Evolutionary conservation across 2,797 vertebrate genomes (phyloP).

Genomic region (Epinephelus malabaricus): DNA sequence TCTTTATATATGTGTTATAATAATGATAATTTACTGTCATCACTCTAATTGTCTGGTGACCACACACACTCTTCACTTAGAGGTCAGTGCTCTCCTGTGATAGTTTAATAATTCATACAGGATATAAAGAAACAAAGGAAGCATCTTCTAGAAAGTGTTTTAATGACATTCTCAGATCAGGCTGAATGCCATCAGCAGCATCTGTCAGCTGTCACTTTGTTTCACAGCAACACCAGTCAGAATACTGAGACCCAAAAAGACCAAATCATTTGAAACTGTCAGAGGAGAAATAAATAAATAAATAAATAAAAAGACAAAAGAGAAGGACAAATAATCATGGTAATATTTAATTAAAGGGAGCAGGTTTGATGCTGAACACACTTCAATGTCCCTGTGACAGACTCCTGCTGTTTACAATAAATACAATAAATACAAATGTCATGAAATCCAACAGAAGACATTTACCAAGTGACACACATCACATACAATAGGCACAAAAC

Average conservation of each 20-base stretch:
- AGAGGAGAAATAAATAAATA: neutral
- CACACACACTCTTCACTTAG: too few relatives aligned
- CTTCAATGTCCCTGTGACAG: neutral
- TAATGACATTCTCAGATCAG: neutral
- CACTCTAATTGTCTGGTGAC: too few relatives aligned
- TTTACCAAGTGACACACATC: neutral
- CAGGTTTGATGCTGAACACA: too few relatives aligned
- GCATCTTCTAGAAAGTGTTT: neutral
- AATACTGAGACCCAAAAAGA: neutral
- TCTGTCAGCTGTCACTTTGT: constrained; percentile 6
- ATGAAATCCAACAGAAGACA: neutral
- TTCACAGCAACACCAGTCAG: neutral
- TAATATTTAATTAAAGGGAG: neutral
- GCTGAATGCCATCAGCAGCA: neutral
- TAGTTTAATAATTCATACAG: too few relatives aligned
- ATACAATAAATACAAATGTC: neutral
- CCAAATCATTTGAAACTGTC: neutral
- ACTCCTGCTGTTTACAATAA: neutral
- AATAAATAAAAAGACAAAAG: neutral
- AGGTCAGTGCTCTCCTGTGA: too few relatives aligned
- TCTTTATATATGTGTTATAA: neutral
- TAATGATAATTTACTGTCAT: neutral
- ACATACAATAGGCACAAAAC: too few relatives aligned
- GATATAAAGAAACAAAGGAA: too few relatives aligned
- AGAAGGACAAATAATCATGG: too few relatives aligned